Evolutionary conservation across 2,888 invertebrate genomes (phyloP).

Genomic region (Caenorhabditis japonica): DNA sequence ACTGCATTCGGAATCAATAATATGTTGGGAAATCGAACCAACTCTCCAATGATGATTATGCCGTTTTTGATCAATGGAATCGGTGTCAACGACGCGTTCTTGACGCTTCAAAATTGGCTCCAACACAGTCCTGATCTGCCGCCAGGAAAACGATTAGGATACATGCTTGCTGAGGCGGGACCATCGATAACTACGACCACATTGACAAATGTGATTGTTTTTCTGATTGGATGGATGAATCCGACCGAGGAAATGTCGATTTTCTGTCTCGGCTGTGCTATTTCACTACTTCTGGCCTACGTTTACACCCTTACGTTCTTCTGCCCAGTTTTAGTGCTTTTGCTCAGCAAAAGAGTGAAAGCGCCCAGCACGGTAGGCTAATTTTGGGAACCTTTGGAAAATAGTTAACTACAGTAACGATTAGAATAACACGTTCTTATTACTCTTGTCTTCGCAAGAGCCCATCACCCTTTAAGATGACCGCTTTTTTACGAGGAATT

Average conservation of each 20-base stretch:
- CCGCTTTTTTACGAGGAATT: no score
- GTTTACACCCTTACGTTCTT: slow-evolving; percentile 73
- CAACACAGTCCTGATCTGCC: slow-evolving; percentile 43
- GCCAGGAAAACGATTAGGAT: slow-evolving; percentile 40
- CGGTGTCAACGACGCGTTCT: slow-evolving; percentile 75
- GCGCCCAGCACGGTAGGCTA: slow-evolving; percentile 25
- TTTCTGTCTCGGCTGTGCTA: slow-evolving; percentile 74
- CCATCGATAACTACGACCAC: slow-evolving; percentile 77
- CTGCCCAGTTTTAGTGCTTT: slow-evolving; percentile 61
- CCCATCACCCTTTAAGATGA: no score
- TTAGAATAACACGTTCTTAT: no score
- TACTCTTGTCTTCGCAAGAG: no score
- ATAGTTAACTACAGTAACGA: no score
- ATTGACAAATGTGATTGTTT: slow-evolving; percentile 75
- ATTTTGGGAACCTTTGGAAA: slow-evolving; percentile 5
- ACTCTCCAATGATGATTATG: slow-evolving; percentile 75
- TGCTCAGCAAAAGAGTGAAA: slow-evolving; percentile 24
- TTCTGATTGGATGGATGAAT: slow-evolving; percentile 72
- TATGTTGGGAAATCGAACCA: slow-evolving; percentile 69
- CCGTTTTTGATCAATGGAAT: slow-evolving; percentile 76
- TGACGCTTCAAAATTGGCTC: slow-evolving; percentile 72
- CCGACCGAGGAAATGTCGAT: slow-evolving; percentile 76
- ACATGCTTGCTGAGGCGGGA: slow-evolving; percentile 66
- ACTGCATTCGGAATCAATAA: slow-evolving; percentile 72
- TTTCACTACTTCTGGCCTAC: slow-evolving; percentile 75